Percentiles rank a stretch among this genome's conserved stretches.
phyloP scores from a whole-genome alignment of 2,888 invertebrate genomes.

The Chymomyza fuscimana region DNA sequence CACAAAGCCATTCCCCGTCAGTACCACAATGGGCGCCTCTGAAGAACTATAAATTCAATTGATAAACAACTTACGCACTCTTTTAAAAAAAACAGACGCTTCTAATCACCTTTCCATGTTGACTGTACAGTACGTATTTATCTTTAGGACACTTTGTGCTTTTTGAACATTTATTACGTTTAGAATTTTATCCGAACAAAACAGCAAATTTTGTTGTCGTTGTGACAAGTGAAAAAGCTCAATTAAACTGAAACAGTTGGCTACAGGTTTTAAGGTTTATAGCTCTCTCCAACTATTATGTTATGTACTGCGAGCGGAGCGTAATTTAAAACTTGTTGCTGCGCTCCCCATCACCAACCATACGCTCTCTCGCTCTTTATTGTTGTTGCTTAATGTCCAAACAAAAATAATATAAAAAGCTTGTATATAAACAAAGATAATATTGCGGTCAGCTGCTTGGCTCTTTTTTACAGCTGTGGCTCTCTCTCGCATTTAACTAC shows the following conservation, averaged over 20 bases:
- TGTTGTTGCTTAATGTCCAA: background rate
- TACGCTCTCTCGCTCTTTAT: background rate
- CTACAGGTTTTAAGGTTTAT: no score
- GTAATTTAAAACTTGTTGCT: background rate
- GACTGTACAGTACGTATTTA: slow-evolving; percentile 26
- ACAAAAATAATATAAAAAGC: slow-evolving; percentile 2
- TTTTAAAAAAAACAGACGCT: background rate
- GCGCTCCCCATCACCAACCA: no score
- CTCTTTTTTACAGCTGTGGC: background rate
- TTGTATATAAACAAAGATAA: background rate
- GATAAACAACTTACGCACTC: background rate
- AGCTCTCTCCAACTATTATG: background rate
- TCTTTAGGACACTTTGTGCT: background rate
- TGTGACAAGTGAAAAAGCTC: background rate
- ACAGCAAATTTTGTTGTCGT: background rate
- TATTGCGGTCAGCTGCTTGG: background rate
- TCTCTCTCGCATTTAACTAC: background rate
- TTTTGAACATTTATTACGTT: slow-evolving; percentile 33
- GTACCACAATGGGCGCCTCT: slow-evolving; percentile 23
- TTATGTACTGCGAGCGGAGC: no score
- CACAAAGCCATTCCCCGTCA: slow-evolving; percentile 67
- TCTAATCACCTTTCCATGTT: slow-evolving; percentile 45
- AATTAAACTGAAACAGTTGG: background rate
- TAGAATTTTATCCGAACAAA: slow-evolving; percentile 23
- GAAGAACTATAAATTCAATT: slow-evolving; percentile 1